phyloP scores from a whole-genome alignment of 2,113 vertebrate species.

The Phodopus roborovskii region DNA sequence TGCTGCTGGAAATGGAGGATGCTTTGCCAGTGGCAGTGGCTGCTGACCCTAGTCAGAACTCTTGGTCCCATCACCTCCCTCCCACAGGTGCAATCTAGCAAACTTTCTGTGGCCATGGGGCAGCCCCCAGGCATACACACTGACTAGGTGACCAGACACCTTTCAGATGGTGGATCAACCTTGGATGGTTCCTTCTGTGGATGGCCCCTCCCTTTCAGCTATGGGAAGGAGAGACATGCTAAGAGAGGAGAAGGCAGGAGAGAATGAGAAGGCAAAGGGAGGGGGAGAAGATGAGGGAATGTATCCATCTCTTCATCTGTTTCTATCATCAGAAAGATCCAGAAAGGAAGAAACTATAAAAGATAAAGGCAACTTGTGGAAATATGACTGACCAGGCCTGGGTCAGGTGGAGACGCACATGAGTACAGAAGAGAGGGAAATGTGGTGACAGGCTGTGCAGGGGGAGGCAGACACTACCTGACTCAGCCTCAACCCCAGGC shows the following conservation, averaged over 20 bases:
- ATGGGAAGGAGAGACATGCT: not conserved
- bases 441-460: too few species aligned
- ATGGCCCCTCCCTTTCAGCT: not conserved
- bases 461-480: not conserved
- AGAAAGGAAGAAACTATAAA: not conserved
- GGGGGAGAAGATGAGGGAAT: too few species aligned
- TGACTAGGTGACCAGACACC: not conserved
- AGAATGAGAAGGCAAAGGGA: not conserved
- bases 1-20: not conserved
- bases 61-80: not conserved
- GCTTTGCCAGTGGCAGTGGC: not conserved
- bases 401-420: not conserved
- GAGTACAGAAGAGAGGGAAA: not conserved
- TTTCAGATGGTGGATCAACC: not conserved
- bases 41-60: not conserved
- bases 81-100: not conserved
- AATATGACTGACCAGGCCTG: not conserved
- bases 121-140: not conserved
- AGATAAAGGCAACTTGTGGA: not conserved
- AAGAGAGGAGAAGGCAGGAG: not conserved
- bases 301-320: not conserved
- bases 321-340: not conserved
- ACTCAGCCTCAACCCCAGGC: not conserved
- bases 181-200: not conserved
- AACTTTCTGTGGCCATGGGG: not conserved